phyloP scores from a whole-genome alignment of 2,888 invertebrate species.

The Criorhina ranunculi region DNA sequence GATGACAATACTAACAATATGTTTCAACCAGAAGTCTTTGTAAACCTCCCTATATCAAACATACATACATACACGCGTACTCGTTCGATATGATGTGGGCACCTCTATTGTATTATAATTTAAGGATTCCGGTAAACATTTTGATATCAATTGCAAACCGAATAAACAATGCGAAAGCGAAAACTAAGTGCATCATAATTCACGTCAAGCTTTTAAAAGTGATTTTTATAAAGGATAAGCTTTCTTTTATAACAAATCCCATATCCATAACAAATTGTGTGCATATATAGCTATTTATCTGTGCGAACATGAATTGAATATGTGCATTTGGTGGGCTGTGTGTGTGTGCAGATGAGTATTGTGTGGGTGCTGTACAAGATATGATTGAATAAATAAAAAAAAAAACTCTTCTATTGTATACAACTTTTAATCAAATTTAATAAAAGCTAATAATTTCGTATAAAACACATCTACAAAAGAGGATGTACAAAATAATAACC shows the following conservation, averaged over 20 bases:
- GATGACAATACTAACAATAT: no score
- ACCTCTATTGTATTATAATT: no score
- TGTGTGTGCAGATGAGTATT: slow-evolving; percentile 29
- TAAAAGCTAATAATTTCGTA: slow-evolving; percentile 25
- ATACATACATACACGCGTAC: no score
- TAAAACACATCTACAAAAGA: slow-evolving; percentile 21
- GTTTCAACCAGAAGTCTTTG: no score
- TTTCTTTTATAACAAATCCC: background rate
- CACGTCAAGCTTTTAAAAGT: background rate
- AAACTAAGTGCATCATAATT: background rate
- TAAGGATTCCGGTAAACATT: no score
- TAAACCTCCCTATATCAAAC: no score
- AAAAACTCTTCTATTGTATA: background rate
- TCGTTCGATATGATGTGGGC: no score
- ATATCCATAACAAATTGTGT: slow-evolving; percentile 11
- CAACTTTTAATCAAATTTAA: background rate
- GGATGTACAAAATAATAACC: background rate
- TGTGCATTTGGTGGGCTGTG: slow-evolving; percentile 25
- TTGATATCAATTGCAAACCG: no score
- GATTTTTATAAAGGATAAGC: background rate
- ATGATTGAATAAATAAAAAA: slow-evolving; percentile 7
- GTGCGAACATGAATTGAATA: slow-evolving; percentile 30
- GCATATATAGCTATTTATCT: slow-evolving; percentile 11
- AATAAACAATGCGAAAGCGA: no score
- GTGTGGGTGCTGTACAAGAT: slow-evolving; percentile 34